Conservation (phyloP, 2,113 vertebrate species). For the Onychostoma macrolepis region DNA sequence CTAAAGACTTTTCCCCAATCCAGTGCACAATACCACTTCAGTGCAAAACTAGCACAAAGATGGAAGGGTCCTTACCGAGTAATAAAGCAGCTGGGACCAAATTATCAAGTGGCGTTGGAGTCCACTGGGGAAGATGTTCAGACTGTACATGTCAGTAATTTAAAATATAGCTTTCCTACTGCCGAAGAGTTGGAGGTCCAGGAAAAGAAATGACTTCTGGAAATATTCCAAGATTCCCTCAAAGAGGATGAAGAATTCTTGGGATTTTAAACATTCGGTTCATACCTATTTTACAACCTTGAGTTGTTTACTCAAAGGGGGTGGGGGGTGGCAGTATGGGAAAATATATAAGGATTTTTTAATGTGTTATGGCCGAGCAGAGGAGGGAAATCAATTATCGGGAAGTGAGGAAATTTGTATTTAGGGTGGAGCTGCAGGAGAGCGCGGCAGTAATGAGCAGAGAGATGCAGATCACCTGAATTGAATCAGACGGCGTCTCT, state of each 20-base stretch:
- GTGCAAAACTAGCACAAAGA: neutral
- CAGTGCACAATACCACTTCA: neutral
- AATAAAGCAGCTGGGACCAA: neutral
- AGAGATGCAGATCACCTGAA: too few relatives aligned
- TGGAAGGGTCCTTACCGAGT: neutral
- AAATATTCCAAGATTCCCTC: neutral
- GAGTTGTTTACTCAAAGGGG: neutral
- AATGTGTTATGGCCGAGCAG: too few relatives aligned
- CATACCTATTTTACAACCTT: neutral
- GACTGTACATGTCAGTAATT: neutral
- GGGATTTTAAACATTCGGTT: neutral
- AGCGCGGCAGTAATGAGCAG: too few relatives aligned
- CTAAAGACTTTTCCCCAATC: neutral
- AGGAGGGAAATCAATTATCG: too few relatives aligned
- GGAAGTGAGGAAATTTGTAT: too few relatives aligned
- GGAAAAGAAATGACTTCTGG: neutral
- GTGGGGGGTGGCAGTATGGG: too few relatives aligned
- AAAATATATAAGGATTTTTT: too few relatives aligned
- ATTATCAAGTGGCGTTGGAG: neutral
- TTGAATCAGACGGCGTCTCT: too few relatives aligned
- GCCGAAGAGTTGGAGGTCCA: neutral
- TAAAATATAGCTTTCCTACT: neutral
- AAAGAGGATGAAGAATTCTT: neutral
- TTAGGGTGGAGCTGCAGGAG: too few relatives aligned
- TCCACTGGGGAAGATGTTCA: neutral